A percentile compares a stretch with the other conserved stretches of the same genome.
Conservation (phyloP, 2,888 invertebrate species). For the Trissoscelio sp. region DNA sequence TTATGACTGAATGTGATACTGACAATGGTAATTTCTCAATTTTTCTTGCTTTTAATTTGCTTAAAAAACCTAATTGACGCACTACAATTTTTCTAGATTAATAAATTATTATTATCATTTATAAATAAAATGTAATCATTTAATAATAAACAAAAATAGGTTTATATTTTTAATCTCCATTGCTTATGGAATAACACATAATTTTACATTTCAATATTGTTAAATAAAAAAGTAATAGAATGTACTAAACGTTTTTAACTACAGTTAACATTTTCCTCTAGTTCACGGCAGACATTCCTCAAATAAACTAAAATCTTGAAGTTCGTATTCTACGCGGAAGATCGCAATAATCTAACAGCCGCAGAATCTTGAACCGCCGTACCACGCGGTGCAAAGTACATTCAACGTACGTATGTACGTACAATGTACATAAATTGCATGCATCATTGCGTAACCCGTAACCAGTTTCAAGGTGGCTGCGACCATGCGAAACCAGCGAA, state of each 20-base stretch:
- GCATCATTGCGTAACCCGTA: slow-evolving; percentile 65
- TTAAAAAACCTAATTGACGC: too few relatives aligned
- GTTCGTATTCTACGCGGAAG: slow-evolving; percentile 4
- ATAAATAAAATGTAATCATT: too few relatives aligned
- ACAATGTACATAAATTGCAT: slow-evolving; percentile 58
- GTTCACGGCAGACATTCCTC: background rate
- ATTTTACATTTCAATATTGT: too few relatives aligned
- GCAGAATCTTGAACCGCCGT: slow-evolving; percentile 59
- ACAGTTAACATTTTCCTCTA: too few relatives aligned
- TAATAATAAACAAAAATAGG: too few relatives aligned
- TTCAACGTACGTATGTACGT: slow-evolving; percentile 40
- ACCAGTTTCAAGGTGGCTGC: slow-evolving; percentile 61
- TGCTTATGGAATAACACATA: too few relatives aligned
- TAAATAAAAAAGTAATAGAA: too few relatives aligned
- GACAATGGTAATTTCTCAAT: background rate
- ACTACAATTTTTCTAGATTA: too few relatives aligned
- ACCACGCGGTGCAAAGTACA: slow-evolving; percentile 66
- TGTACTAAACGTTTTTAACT: too few relatives aligned
- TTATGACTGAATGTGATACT: background rate
- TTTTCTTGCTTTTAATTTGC: too few relatives aligned
- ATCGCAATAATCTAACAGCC: slow-evolving; percentile 4
- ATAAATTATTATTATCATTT: too few relatives aligned
- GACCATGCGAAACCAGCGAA: slow-evolving; percentile 48
- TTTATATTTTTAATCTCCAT: too few relatives aligned
- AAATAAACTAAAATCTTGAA: background rate